A percentile compares a stretch with the other conserved stretches of the same genome.
phyloP scores from a whole-genome alignment of 2,888 invertebrate genomes.

The Unio pictorum region DNA sequence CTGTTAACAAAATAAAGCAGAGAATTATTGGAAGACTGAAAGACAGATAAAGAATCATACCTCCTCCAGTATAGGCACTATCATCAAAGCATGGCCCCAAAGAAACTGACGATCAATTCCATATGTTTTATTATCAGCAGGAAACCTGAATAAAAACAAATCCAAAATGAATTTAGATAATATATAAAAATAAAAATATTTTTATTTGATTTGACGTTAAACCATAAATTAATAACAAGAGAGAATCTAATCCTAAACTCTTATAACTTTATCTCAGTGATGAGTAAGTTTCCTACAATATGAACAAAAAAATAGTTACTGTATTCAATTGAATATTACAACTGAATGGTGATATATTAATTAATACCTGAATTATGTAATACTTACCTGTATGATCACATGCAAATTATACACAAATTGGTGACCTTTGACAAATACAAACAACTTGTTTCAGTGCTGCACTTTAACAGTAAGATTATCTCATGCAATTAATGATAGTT shows the following conservation, averaged over 20 bases:
- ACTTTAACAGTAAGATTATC: too few species aligned
- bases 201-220: background rate
- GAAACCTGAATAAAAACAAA: conserved; percentile 44
- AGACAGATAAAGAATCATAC: conserved; percentile 21
- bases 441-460: too few species aligned
- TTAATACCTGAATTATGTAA: too few species aligned
- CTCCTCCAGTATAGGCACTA: conserved; percentile 64
- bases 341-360: too few species aligned
- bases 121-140: conserved; percentile 36
- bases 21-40: background rate
- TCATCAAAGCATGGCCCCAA: conserved; percentile 71
- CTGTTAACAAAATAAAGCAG: background rate
- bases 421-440: too few species aligned
- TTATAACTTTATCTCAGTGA: background rate
- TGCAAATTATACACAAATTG: too few species aligned
- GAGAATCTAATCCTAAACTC: background rate
- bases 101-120: conserved; percentile 60
- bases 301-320: too few species aligned
- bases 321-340: too few species aligned
- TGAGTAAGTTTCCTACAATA: too few species aligned
- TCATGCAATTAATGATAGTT: too few species aligned
- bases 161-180: background rate
- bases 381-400: too few species aligned
- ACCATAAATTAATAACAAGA: background rate
- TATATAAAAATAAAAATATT: background rate